These are phyloP conservation scores for Hofmannophila pseudospretella DNA, from an alignment of 2,888 invertebrate genomes.

Conservation along the genomic window DNA sequence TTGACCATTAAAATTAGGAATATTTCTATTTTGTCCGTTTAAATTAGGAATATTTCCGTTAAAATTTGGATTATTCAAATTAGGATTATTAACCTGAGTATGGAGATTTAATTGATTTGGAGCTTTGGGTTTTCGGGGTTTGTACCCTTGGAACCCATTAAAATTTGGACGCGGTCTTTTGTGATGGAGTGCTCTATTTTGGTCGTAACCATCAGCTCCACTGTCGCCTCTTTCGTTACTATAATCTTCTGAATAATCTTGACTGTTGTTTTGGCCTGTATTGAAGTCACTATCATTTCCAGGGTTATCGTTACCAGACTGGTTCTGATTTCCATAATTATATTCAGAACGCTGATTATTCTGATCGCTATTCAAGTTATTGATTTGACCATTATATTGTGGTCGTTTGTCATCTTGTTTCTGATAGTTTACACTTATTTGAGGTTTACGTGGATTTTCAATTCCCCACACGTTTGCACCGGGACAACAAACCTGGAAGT, in stretches of 20 bases:
- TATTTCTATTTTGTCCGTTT: neutral
- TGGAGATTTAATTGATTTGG: no score
- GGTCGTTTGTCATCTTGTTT: constrained; percentile 5
- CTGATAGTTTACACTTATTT: neutral
- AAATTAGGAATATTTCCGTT: neutral
- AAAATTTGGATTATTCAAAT: neutral
- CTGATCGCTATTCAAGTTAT: neutral
- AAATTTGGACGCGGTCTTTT: neutral
- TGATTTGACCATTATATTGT: constrained; percentile 1
- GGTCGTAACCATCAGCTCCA: constrained; percentile 1
- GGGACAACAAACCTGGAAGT: constrained; percentile 47
- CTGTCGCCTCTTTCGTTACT: neutral
- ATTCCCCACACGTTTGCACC: constrained; percentile 30
- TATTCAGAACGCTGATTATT: neutral
- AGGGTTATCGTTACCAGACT: neutral
- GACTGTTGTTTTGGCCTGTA: neutral
- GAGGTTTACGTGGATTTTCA: constrained; percentile 10
- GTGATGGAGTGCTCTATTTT: neutral
- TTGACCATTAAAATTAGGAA: neutral
- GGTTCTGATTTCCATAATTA: neutral
- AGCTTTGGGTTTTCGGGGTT: neutral
- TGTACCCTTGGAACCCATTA: neutral
- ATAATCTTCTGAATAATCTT: neutral
- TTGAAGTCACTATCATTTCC: neutral
- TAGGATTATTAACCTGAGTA: neutral